These are phyloP conservation scores for Lophura nycthemera DNA, from an alignment of 2,113 vertebrate genomes.

Conservation along the genomic window DNA sequence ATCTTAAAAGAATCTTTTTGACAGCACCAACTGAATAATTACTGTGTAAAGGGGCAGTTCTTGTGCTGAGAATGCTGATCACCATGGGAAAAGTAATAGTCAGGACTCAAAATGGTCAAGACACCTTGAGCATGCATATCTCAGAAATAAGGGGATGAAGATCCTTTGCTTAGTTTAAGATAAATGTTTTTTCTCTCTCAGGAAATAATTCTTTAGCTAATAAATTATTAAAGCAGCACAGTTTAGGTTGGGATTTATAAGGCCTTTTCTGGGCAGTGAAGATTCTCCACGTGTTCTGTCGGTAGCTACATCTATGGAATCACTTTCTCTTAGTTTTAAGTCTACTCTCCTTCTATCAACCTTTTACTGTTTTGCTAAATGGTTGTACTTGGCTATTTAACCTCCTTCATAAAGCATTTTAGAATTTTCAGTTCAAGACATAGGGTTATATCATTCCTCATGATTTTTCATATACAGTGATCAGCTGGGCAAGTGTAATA, in stretches of 20 bases:
- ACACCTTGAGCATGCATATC: neutral
- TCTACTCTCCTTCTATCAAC: neutral
- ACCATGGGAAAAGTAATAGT: neutral
- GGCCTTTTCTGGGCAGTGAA: neutral
- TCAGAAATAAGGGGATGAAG: neutral
- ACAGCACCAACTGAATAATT: neutral
- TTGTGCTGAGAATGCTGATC: neutral
- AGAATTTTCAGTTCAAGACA: neutral
- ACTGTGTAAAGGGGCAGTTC: neutral
- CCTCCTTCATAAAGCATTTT: neutral
- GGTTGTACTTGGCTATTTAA: neutral
- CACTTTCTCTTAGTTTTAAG: neutral
- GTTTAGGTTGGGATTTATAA: neutral
- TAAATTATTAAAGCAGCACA: neutral
- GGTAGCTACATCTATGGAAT: neutral
- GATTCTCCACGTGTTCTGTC: neutral
- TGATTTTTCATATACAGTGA: neutral
- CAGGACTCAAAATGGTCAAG: fast-evolving
- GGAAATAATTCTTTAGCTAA: neutral
- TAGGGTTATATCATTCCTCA: neutral
- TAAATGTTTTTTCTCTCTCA: neutral
- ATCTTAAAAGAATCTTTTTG: neutral
- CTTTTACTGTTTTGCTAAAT: neutral
- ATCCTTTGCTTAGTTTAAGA: neutral
- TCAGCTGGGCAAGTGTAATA: neutral